Base-by-base conservation (phyloP, 2,113 vertebrate genomes). In the Pseudonaja textilis region DNA sequence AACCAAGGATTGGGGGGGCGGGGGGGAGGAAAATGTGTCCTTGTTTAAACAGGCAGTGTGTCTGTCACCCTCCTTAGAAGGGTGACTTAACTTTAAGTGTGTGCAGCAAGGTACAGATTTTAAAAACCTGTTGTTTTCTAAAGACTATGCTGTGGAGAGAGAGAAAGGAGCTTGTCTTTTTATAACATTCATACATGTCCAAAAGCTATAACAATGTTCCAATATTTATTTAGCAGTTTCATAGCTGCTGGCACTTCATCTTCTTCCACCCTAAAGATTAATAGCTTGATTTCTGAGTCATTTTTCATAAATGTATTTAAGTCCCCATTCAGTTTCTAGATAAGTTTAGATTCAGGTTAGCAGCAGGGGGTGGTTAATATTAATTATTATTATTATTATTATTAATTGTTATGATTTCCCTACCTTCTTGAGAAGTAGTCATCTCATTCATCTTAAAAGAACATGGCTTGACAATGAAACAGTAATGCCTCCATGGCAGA, bases 1-100 rank as follows among this genome's bases (percentile, higher is more conserved):
- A 98, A 97, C 93, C 91, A 95, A 97, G 97, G 96, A 50, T 47
- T 50, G 47, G 47, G 47, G 8, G 8, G 47, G 47, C 2, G 42
- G 42, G 8, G 8, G 1, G 8, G 7, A 50, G 95, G 96, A 97
- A 98, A 98, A 97, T 96, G 94, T 98, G 98, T 98, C 98, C 97
- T 98, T 98, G 98, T 96, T 95, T 97, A 97, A 98, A 97, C 90
- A 98, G 97, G 97, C 98, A 98, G 98, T 98, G 95, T 98, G 98
- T 98, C 97, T 98, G 98, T 97, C 97, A 98, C 97, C 97, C 98
- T 98, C 97, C 96, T 97, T 95, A 95, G 95, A 98, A 97, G 97
- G 95, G 97, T 97, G 97, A 95, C 96, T 97, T 96, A 97, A 97
- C 96, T 97, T 97, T 95, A 92, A 94, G 96, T 95, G 91, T 95